Percentiles rank a stretch among this genome's conserved stretches.
These are phyloP conservation scores for Linurgus olivaceus DNA, from an alignment of 2,797 vertebrate species.

Conservation along the genomic window DNA sequence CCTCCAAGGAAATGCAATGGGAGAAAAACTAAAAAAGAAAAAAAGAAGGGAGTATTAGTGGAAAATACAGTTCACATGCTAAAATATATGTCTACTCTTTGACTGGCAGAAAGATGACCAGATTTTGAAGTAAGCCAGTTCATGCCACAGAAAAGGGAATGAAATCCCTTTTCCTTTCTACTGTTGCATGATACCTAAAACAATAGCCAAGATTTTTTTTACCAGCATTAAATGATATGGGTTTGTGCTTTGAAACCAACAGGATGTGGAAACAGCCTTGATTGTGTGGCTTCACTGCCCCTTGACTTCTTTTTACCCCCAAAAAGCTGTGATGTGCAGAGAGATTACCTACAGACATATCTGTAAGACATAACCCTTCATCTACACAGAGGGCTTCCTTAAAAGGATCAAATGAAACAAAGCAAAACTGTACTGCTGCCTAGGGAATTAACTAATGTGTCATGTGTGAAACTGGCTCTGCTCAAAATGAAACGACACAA, in stretches of 20 bases:
- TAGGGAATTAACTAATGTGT: not conserved
- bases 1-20: not conserved
- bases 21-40: rapidly evolving
- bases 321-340: not conserved
- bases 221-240: not conserved
- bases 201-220: not conserved
- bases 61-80: not conserved
- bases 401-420: not conserved
- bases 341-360: not conserved
- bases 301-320: not conserved
- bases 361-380: not conserved
- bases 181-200: not conserved
- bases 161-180: not conserved
- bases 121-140: not conserved
- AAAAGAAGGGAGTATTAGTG: not conserved
- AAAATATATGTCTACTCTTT: not conserved
- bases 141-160: not conserved
- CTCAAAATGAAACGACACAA: not conserved
- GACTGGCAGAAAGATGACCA: not conserved
- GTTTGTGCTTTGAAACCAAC: not conserved
- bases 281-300: not conserved
- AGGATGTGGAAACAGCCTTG: not conserved
- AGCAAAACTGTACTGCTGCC: not conserved
- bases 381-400: not conserved
- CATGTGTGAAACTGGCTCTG: not conserved